These are phyloP conservation scores for Ypsolopha sequella DNA, from an alignment of 2,888 invertebrate species.

Conservation along the genomic window DNA sequence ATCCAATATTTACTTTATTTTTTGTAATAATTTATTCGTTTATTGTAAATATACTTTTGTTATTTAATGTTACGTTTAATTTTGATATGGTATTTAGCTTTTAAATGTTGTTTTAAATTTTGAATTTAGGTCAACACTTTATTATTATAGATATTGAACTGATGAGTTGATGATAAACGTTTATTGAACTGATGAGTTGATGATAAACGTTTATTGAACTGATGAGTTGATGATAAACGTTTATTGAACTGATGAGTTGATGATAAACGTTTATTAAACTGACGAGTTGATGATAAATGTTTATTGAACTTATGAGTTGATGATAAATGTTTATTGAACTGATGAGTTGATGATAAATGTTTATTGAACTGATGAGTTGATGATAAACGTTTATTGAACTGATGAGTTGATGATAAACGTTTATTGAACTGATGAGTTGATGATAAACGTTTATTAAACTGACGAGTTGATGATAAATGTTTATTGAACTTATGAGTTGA, in stretches of 20 bases:
- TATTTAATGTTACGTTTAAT: conserved; percentile 65
- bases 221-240: background rate
- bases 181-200: background rate
- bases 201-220: background rate
- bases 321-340: background rate
- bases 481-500: background rate
- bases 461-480: too few relatives aligned
- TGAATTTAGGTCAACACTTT: conserved; percentile 5
- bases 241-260: background rate
- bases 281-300: too few relatives aligned
- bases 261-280: too few relatives aligned
- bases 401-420: background rate
- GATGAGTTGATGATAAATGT: background rate
- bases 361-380: background rate
- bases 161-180: background rate
- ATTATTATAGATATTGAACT: background rate
- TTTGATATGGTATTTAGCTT: conserved; percentile 37
- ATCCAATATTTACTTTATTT: conserved; percentile 21
- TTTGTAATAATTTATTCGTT: conserved; percentile 65
- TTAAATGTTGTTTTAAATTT: conserved; percentile 26
- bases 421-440: background rate
- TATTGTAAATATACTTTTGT: conserved; percentile 68
- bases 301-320: background rate
- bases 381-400: background rate
- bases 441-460: too few relatives aligned